A percentile compares a stretch with the other conserved stretches of the same genome.
These are phyloP conservation scores for Amphiura filiformis DNA, from an alignment of 35 echinoderm and acorn worm genomes.

Conservation along the genomic window DNA sequence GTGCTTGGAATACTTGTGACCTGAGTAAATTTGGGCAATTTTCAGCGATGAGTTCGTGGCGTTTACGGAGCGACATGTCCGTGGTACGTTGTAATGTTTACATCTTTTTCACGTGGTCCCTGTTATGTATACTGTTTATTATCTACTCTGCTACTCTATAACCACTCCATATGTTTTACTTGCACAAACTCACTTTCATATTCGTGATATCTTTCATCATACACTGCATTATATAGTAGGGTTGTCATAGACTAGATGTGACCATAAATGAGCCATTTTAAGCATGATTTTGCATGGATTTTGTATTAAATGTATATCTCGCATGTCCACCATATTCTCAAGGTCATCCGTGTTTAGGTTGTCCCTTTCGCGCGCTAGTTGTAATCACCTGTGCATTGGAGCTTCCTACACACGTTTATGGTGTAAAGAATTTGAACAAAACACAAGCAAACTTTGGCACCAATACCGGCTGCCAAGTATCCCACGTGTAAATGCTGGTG, in stretches of 20 bases:
- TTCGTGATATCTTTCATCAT: too few relatives aligned
- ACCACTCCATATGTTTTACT: too few relatives aligned
- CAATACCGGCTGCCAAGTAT: background rate
- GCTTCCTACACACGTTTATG: too few relatives aligned
- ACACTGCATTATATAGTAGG: too few relatives aligned
- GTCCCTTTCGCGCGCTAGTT: background rate
- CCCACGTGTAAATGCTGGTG: background rate
- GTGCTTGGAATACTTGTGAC: constrained; percentile 24
- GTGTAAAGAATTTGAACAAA: too few relatives aligned
- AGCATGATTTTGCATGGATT: too few relatives aligned
- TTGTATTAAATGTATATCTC: too few relatives aligned
- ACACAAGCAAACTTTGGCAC: too few relatives aligned
- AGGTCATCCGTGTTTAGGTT: constrained; percentile 3
- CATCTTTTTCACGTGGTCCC: background rate
- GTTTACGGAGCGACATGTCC: constrained; percentile 57
- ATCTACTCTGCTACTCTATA: too few relatives aligned
- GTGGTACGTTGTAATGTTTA: constrained; percentile 43
- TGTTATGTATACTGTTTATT: constrained; percentile 14
- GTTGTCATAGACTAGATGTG: too few relatives aligned
- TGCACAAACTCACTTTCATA: too few relatives aligned
- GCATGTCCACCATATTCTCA: background rate
- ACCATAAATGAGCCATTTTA: too few relatives aligned
- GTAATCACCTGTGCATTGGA: background rate
- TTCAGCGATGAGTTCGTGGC: constrained; percentile 66
- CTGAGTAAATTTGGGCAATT: constrained; percentile 19